Base-by-base conservation (phyloP, 2,113 vertebrate species). In the Tonatia bakeri region DNA sequence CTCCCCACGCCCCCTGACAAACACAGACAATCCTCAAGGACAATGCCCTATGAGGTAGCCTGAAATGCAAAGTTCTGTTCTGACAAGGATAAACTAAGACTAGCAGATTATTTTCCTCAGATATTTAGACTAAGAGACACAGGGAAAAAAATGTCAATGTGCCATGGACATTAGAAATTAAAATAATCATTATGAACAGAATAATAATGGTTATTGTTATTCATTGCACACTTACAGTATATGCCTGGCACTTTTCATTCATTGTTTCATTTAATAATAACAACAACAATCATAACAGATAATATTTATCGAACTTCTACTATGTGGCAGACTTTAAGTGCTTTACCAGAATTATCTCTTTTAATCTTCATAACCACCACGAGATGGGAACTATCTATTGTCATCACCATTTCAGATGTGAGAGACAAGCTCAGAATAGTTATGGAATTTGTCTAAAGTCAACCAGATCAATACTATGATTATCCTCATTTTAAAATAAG, bases 1-100 rank as follows among this genome's bases (percentile, higher is more conserved):
- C 69, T 64, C 13, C 76, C 33, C n/a, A 40, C 14, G 31, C 5
- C 67, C 17, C 47, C 45, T 13, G 9, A 50, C 72, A 45, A 80
- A 79, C 54, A 80, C 40, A 95, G 65, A 33, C 10, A 36, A n/a
- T 28, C 31, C 33, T 89, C 64, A 79, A 90, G 24, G 43, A 36
- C 83, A 67, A 31, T 26, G 36, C 52, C 52, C 36, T 56, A 12
- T 45, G 59, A 79, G 5, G 43, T 22, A 92, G 64, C 69, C 80
- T 95, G 40, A 95, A 87, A 92, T 33, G 31, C 52, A 91, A 91
- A 61, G 65, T 28, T 94, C 59, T 86, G 22, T 82, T 85, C 87
- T 36, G 75, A 87, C 5, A 45, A 92, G 43, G 72, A 89, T 19
- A 31, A 95, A 22, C 31, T 88, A 19, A 93, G 72, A 67, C 40